These are phyloP conservation scores for Actinernus sp. DNA, from an alignment of 92 coral and sea anemone genomes.

Conservation along the genomic window DNA sequence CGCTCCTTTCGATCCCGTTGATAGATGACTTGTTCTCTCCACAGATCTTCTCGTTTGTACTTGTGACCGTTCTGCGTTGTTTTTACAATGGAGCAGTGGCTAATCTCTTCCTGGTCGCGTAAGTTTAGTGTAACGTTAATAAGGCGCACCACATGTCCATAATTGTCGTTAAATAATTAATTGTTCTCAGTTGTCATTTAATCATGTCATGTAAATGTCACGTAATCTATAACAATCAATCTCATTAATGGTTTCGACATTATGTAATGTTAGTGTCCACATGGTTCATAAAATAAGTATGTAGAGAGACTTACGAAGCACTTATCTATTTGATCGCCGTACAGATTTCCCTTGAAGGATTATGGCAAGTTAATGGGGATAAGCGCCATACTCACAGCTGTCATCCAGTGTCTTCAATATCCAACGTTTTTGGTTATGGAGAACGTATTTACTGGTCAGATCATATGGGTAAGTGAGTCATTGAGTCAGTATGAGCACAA, in stretches of 20 bases:
- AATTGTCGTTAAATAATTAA: no score
- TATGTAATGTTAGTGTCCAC: no score
- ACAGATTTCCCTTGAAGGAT: constrained; percentile 39
- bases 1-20: neutral
- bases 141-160: no score
- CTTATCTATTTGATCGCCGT: neutral
- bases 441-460: constrained; percentile 19
- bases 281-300: no score
- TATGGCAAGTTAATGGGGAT: constrained; percentile 47
- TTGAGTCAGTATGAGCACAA: no score
- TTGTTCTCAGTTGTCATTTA: no score
- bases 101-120: constrained; percentile 42
- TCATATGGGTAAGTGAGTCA: constrained; percentile 36
- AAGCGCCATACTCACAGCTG: constrained; percentile 5
- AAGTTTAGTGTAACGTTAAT: constrained; percentile 2
- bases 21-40: neutral
- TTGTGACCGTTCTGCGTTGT: constrained; percentile 18
- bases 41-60: constrained; percentile 36
- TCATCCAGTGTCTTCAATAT: constrained; percentile 26
- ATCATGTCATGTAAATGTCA: no score
- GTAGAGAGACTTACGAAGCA: no score
- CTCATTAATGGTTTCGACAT: no score
- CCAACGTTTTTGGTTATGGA: constrained; percentile 34
- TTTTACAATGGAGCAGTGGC: constrained; percentile 49
- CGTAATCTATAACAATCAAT: no score